Evolutionary conservation across 2,113 vertebrate genomes (phyloP).

Genomic region (Otocyon megalotis): DNA sequence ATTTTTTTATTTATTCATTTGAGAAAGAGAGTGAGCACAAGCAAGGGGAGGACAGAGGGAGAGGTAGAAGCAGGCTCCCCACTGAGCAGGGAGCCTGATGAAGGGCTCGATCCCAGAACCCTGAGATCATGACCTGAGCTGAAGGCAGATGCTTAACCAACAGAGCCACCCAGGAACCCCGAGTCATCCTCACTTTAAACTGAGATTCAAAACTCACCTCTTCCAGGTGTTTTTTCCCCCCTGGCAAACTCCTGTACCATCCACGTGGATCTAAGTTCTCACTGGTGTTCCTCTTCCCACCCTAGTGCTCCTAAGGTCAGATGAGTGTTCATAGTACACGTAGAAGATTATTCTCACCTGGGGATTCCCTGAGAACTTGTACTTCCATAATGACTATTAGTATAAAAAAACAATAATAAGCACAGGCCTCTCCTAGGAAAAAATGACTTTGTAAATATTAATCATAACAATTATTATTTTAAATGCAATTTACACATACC

Average conservation of each 20-base stretch:
- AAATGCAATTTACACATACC: neutral
- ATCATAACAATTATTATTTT: slow-evolving; percentile 13
- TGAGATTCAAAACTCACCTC: neutral
- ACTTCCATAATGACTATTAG: neutral
- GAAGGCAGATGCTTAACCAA: neutral
- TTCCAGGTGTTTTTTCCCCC: neutral
- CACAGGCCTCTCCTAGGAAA: neutral
- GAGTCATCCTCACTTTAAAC: neutral
- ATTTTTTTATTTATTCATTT: neutral
- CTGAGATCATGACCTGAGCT: neutral
- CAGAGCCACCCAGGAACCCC: neutral
- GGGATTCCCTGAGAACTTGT: neutral
- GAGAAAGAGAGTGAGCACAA: neutral
- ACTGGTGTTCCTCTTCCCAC: neutral
- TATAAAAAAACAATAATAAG: neutral
- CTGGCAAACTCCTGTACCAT: neutral
- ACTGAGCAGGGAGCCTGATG: fast-evolving
- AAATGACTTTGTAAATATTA: neutral
- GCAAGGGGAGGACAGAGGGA: neutral
- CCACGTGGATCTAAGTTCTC: neutral
- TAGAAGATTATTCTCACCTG: neutral
- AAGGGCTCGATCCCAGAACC: neutral
- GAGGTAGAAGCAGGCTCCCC: neutral
- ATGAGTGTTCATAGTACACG: no score
- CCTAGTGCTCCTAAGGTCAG: neutral